These are phyloP conservation scores for Meganola albula DNA, from an alignment of 2,888 invertebrate species.

Conservation along the genomic window DNA sequence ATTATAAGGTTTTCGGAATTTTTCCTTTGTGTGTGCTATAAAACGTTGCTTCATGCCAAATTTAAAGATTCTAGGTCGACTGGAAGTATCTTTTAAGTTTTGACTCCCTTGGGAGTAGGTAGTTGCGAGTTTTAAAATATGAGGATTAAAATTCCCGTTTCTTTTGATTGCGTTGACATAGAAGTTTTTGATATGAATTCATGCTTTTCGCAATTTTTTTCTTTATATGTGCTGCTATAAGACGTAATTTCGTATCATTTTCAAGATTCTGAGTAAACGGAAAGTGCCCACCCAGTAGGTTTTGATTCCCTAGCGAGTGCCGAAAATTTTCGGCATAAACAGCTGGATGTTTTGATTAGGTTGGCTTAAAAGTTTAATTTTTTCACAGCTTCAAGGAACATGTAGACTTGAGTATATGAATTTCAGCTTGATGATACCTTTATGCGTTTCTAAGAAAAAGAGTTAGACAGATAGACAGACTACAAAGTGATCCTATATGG, in stretches of 20 bases:
- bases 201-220: background rate
- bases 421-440: no score
- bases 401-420: background rate
- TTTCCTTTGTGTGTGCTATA: background rate
- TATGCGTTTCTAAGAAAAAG: no score
- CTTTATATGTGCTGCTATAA: no score
- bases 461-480: no score
- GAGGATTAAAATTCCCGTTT: no score
- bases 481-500: no score
- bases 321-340: background rate
- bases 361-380: background rate
- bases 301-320: background rate
- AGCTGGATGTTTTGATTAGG: background rate
- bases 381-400: background rate
- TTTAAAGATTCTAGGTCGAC: background rate
- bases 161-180: background rate
- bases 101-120: no score
- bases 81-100: background rate
- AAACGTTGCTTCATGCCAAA: background rate
- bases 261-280: background rate
- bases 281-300: no score
- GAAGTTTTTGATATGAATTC: background rate
- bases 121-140: no score
- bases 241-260: background rate
- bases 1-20: no score